These are phyloP conservation scores for Corapipo altera DNA, from an alignment of 2,113 vertebrate genomes.

Conservation along the genomic window DNA sequence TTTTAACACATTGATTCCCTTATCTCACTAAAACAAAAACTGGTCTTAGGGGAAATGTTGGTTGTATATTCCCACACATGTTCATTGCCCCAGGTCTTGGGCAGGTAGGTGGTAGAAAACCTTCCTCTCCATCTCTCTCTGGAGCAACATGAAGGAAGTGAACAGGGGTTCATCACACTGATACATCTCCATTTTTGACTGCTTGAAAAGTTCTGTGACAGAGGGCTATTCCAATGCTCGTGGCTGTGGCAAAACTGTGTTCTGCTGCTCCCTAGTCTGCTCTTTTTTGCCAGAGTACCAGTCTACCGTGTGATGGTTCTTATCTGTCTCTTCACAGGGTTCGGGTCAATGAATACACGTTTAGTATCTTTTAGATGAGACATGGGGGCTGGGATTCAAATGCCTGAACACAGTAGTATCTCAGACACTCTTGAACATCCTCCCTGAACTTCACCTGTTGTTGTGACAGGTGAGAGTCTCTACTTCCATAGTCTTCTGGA, in stretches of 20 bases:
- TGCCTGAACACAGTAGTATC: background rate
- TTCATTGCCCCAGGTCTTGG: background rate
- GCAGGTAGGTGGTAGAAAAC: background rate
- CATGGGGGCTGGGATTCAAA: background rate
- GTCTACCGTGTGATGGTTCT: background rate
- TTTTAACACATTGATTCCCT: background rate
- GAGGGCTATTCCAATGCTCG: fast-evolving
- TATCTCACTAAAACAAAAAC: background rate
- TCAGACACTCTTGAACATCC: background rate
- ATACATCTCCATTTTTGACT: background rate
- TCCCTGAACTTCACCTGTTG: background rate
- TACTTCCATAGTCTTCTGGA: background rate
- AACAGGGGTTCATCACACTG: background rate
- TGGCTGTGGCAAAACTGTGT: background rate
- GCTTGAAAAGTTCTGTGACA: background rate
- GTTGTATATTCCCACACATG: background rate
- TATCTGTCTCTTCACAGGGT: background rate
- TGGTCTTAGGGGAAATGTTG: background rate
- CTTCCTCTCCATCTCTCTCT: background rate
- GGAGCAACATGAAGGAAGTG: background rate
- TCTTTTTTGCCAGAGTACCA: background rate
- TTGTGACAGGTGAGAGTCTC: background rate
- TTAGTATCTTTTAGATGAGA: background rate
- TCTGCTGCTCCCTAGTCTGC: background rate
- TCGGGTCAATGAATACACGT: background rate